These are phyloP conservation scores for Brachyhypopomus occidentalis DNA, from an alignment of 2,113 vertebrate species.

Conservation along the genomic window DNA sequence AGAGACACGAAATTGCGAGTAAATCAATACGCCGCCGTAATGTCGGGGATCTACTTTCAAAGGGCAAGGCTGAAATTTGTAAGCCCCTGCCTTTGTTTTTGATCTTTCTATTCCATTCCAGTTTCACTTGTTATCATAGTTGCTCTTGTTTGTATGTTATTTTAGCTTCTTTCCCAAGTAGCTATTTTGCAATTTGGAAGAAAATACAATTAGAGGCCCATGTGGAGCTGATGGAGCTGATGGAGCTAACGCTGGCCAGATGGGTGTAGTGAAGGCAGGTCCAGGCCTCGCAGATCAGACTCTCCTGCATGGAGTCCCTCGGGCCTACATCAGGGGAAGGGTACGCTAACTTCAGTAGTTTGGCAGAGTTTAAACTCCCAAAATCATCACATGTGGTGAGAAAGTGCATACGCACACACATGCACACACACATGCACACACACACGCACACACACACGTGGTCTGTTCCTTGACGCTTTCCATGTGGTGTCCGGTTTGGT, in stretches of 20 bases:
- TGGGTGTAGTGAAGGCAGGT: constrained; percentile 85
- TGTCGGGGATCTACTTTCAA: constrained; percentile 86
- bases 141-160: constrained; percentile 99
- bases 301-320: constrained; percentile 64
- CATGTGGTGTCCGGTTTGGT: too few species aligned
- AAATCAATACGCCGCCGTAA: constrained; percentile 83
- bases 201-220: constrained; percentile 97
- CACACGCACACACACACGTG: not conserved
- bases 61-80: constrained; percentile 83
- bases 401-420: not conserved
- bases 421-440: not conserved
- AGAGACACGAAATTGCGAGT: constrained; percentile 86
- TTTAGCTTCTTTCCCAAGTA: constrained; percentile 97
- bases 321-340: constrained; percentile 65
- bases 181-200: constrained; percentile 99
- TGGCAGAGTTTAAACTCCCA: constrained; percentile 52
- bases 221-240: constrained; percentile 98
- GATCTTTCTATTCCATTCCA: constrained; percentile 92
- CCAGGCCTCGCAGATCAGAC: constrained; percentile 70
- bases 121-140: constrained; percentile 95
- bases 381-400: constrained; percentile 58
- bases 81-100: constrained; percentile 81
- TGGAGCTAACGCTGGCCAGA: constrained; percentile 90
- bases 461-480: too few species aligned
- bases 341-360: constrained; percentile 53